Base-by-base conservation (phyloP, 2,113 vertebrate species). In the Calonectris borealis region DNA sequence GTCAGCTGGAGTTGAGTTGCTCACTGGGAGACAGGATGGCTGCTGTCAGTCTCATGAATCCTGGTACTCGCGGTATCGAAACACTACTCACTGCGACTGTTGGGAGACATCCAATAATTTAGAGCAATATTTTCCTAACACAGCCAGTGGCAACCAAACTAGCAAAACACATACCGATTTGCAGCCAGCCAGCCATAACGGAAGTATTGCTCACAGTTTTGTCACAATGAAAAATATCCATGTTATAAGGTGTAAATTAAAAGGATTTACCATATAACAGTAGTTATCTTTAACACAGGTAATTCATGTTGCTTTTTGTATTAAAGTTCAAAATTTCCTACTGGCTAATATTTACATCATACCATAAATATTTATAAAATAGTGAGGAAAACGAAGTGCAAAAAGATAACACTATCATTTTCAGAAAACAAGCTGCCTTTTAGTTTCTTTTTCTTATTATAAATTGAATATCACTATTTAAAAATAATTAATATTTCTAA, bases 401-500 rank as follows among this genome's bases (percentile, higher is more conserved):
- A 97, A 98, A 98, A 91, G 79, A 22, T 85, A 96, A 97, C 88
- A 91, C 92, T 58, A 55, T 85, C 25, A 49, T 95, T 84, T 95
- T 93, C 96, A 96, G 94, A 97, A 97, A 98, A 98, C 95, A 94
- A 98, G 97, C 95, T 97, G 96, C 92, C 95, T 97, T 92, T 97
- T 80, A 51, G 72, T 92, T 96, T 73, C 91, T 95, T 94, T 92
- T 96, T 73, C 91, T 95, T 94, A n/a, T 96, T 97, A 98, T 78
- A 98, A 98, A 98, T 65, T 77, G 69, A 91, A 31, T 84, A 94
- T 92, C 71, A 52, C 97, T 93, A 85, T 97, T 98, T 97, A 95
- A 98, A 98, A 98, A 98, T 98, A 98, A 96, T 90, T 86, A 89
- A 36, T 88, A 90, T 98, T 96, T 98, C 97, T 96, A 98, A 97